Evolutionary conservation across 2,113 vertebrate species (phyloP), one percentile per base, ranked within the genome.

Genomic region (Microcebus murinus): DNA sequence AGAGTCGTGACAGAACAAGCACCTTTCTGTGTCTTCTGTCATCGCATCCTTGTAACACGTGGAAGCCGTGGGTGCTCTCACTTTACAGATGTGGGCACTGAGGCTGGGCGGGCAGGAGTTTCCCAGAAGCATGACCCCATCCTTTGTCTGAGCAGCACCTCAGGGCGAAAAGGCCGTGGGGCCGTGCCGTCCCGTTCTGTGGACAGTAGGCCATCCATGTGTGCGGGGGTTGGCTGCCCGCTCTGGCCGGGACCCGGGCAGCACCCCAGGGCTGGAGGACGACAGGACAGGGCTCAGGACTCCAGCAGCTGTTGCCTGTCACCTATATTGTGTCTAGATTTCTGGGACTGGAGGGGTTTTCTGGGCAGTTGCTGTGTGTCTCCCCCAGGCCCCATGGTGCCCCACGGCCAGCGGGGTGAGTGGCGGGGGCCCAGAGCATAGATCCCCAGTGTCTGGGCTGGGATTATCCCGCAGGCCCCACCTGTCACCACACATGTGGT

Each of bases 381-480:
- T 31, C 8, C 13, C 18, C 9, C 17, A 31, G 8, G 29, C 15
- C 8, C 25, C 34, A 2, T 11, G 4, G n/a, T 9, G 9, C 25
- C 4, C 52, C 29, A 12, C 4, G 17, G 57, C 42, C 95, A 79
- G 0, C 4, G 7, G 31, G 36, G 45, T 15, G 42, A 27, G 1
- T 21, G 55, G 81, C 20, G 50, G 7, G 86, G 13, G 1, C 57
- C 81, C 36, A 0, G 15, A 81, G 52, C 84, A 87, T 70, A 94
- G 80, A 96, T 86, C 57, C 48, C 55, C 63, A 73, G 90, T 73
- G 57, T 96, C 82, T 96, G 85, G 65, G 50, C 73, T 0, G 3
- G 87, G 96, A 92, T 96, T 95, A 96, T 57, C 96, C 73, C 34
- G 2, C 7, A 85, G 50, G 10, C 73, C 13, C 87, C 97, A 97